These are phyloP conservation scores for Cephonodes hylas DNA, from an alignment of 2,888 invertebrate genomes.

Conservation along the genomic window DNA sequence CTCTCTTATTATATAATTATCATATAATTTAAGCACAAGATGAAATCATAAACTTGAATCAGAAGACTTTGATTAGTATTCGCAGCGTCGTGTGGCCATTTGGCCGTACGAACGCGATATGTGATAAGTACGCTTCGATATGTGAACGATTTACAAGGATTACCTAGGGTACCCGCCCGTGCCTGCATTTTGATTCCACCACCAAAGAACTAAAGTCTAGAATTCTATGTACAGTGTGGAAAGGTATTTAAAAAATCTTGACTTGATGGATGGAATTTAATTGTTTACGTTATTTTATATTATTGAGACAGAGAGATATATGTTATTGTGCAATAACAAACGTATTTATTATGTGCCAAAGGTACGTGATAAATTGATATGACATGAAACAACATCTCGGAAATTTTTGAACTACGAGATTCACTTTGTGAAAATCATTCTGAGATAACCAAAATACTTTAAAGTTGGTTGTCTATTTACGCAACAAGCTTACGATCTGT, in stretches of 20 bases:
- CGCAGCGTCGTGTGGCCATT: neutral
- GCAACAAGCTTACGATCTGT: too few species aligned
- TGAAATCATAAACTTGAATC: neutral
- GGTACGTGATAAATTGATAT: too few species aligned
- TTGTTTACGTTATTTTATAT: neutral
- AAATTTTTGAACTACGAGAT: too few species aligned
- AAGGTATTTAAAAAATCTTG: neutral
- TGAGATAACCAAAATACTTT: too few species aligned
- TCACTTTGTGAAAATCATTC: too few species aligned
- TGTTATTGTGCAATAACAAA: too few species aligned
- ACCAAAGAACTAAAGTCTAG: neutral
- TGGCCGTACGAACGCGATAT: constrained; percentile 1
- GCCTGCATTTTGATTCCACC: neutral
- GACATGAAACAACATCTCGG: too few species aligned
- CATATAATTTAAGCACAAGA: neutral
- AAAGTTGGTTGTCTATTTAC: too few species aligned
- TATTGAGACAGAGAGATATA: neutral
- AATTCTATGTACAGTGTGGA: neutral
- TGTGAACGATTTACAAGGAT: constrained; percentile 1
- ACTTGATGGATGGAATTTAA: neutral
- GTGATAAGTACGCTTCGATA: constrained; percentile 6
- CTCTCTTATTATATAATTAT: neutral
- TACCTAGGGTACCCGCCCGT: neutral
- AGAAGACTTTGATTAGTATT: neutral
- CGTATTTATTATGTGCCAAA: too few species aligned